Conservation (phyloP, 30 jellyfish, hydroid and myxozoan species). For the Mastigias papua region DNA sequence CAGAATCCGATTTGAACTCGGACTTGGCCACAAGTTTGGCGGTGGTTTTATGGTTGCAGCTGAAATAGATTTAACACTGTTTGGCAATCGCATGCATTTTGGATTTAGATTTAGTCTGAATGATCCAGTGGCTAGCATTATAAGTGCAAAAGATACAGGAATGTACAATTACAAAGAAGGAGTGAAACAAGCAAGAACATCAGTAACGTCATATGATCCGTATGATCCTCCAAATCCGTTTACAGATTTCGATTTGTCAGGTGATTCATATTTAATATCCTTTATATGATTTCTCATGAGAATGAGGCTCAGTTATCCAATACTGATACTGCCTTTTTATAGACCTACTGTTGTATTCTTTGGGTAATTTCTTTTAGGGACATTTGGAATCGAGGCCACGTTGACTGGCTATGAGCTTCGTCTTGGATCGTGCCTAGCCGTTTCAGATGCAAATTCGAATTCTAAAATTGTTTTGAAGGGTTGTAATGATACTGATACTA, state of each 20-base stretch:
- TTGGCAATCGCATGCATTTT: slow-evolving; percentile 89
- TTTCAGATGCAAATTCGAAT: slow-evolving; percentile 32
- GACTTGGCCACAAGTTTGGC: slow-evolving; percentile 91
- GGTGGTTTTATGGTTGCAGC: slow-evolving; percentile 99
- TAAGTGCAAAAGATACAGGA: slow-evolving; percentile 86
- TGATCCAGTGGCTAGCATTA: slow-evolving; percentile 85
- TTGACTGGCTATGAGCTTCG: slow-evolving; percentile 83
- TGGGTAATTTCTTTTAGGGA: slow-evolving; percentile 39
- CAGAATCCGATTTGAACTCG: slow-evolving; percentile 93
- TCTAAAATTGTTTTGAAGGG: slow-evolving; percentile 65
- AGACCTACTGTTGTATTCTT: not conserved
- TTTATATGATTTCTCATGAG: not conserved
- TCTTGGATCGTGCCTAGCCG: slow-evolving; percentile 89
- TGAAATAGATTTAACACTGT: slow-evolving; percentile 89
- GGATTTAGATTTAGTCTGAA: slow-evolving; percentile 81
- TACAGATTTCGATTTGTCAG: slow-evolving; percentile 94
- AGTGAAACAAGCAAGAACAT: slow-evolving; percentile 84
- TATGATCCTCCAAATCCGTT: slow-evolving; percentile 97
- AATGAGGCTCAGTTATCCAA: not conserved
- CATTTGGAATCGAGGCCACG: slow-evolving; percentile 92
- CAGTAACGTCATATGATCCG: slow-evolving; percentile 80
- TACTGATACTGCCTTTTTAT: not conserved
- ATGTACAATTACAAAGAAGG: slow-evolving; percentile 89
- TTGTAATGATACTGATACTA: slow-evolving; percentile 86
- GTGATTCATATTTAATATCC: too few relatives aligned